These are phyloP conservation scores for Craterocephalus amniculus DNA, from an alignment of 2,797 vertebrate species.

Conservation along the genomic window DNA sequence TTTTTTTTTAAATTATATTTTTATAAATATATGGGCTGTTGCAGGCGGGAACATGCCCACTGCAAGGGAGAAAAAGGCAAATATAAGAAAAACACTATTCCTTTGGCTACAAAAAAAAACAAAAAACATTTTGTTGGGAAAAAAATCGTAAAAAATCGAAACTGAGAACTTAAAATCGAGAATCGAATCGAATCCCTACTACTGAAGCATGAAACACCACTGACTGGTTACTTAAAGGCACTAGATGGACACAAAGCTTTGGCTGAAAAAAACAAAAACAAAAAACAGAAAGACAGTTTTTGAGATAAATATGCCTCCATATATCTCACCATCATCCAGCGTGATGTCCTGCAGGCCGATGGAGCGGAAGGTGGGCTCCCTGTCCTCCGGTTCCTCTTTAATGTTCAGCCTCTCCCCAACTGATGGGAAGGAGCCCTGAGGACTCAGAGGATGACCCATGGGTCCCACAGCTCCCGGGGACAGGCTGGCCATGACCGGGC, in stretches of 20 bases:
- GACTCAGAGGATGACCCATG: conserved; percentile 85
- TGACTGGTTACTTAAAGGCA: not conserved
- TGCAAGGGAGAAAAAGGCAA: too few species aligned
- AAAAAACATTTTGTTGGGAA: too few species aligned
- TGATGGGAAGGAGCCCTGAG: conserved; percentile 86
- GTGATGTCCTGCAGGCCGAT: conserved; percentile 99
- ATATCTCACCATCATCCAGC: conserved; percentile 94
- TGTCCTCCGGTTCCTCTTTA: conserved; percentile 95
- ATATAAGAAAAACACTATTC: too few species aligned
- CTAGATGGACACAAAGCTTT: not conserved
- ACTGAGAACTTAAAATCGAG: too few species aligned
- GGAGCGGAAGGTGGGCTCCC: conserved; percentile 92
- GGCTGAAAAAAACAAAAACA: conserved; percentile 2
- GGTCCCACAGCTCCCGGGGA: conserved; percentile 83
- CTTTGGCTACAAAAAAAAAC: too few species aligned
- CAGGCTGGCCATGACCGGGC: conserved; percentile 74
- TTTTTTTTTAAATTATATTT: too few species aligned
- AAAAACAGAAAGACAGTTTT: not conserved
- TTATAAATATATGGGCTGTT: too few species aligned
- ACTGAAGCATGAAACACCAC: not conserved
- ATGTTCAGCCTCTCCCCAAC: conserved; percentile 87
- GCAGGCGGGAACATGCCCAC: too few species aligned
- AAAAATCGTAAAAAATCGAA: too few species aligned
- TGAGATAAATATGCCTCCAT: conserved; percentile 11
- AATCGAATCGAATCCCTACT: too few species aligned